Percentiles rank a stretch among this genome's conserved stretches.
Evolutionary conservation across 2,113 vertebrate species (phyloP).

Genomic region (Phyllostomus discolor): DNA sequence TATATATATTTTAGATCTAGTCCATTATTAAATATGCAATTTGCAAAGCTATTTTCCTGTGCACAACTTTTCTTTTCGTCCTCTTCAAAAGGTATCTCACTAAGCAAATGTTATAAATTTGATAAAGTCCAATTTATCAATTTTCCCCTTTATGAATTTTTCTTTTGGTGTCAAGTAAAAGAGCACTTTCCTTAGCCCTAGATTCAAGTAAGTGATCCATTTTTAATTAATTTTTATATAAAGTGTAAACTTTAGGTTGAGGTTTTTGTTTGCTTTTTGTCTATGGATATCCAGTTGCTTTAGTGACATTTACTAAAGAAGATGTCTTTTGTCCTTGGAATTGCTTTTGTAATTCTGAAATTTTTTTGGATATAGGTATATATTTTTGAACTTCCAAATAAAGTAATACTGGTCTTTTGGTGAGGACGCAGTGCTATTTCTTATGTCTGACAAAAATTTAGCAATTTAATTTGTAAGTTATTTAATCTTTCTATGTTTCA

Average conservation of each 20-base stretch:
- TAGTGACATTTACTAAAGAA: background rate
- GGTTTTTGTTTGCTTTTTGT: background rate
- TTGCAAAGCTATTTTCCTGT: background rate
- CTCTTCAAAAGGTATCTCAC: background rate
- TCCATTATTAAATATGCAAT: background rate
- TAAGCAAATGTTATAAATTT: background rate
- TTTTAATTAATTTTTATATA: background rate
- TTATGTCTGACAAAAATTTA: background rate
- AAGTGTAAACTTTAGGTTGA: background rate
- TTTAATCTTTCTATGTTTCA: background rate
- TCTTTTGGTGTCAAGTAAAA: background rate
- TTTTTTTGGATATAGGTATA: background rate
- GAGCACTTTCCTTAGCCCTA: background rate
- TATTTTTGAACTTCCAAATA: background rate
- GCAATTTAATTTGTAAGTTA: background rate
- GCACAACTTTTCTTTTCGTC: background rate
- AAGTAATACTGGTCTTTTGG: background rate
- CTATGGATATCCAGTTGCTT: background rate
- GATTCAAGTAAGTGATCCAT: background rate
- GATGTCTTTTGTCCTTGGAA: background rate
- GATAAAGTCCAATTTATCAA: background rate
- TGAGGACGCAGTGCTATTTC: background rate
- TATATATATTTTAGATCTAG: background rate
- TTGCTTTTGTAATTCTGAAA: background rate
- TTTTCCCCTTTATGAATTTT: background rate